These are phyloP conservation scores for Amphiura filiformis DNA, from an alignment of 35 echinoderm and acorn worm genomes.

Conservation along the genomic window DNA sequence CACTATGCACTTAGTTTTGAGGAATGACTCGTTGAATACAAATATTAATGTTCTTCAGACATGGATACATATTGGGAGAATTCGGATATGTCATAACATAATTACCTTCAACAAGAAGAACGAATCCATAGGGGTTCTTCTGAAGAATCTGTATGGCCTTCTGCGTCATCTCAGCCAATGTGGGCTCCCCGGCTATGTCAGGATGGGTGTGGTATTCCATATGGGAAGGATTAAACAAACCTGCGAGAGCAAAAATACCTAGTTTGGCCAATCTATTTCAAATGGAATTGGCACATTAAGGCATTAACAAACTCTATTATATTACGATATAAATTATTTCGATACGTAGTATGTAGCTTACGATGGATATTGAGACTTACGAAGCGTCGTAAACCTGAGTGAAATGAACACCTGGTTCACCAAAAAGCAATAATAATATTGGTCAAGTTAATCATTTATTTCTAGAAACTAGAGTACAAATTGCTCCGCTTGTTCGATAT, in stretches of 20 bases:
- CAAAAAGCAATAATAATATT: no score
- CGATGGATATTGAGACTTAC: no score
- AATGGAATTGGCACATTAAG: neutral
- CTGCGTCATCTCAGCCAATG: conserved; percentile 65
- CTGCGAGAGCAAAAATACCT: conserved; percentile 17
- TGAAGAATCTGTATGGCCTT: conserved; percentile 66
- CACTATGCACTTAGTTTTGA: no score
- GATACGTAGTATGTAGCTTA: neutral
- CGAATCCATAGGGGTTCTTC: conserved; percentile 44
- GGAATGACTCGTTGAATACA: no score
- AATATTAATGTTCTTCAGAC: no score
- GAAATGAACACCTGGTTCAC: no score
- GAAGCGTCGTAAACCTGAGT: no score
- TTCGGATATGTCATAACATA: no score
- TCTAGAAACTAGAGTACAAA: no score
- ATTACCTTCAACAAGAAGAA: conserved; percentile 63
- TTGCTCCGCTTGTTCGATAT: no score
- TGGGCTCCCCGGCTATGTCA: conserved; percentile 60
- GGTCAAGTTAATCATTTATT: no score
- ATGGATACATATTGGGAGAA: no score
- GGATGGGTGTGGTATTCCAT: conserved; percentile 58
- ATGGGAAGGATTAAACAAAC: conserved; percentile 52
- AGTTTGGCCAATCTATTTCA: neutral
- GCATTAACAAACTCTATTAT: neutral
- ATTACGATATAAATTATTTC: neutral